Evolutionary conservation across 2,113 vertebrate genomes (phyloP), one percentile per base, ranked within the genome.

Genomic region (Leptodactylus fuscus): DNA sequence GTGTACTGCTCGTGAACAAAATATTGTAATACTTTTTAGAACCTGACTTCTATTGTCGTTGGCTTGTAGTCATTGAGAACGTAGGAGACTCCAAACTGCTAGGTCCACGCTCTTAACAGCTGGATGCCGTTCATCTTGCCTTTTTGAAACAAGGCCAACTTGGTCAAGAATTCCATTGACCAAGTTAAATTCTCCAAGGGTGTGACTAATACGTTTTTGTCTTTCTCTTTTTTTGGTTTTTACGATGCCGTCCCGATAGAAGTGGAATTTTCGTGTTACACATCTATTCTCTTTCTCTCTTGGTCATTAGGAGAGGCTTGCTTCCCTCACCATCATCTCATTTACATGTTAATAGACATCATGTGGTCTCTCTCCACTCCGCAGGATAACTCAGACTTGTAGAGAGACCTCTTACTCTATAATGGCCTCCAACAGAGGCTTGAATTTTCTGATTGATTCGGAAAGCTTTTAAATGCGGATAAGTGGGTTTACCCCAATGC

Each of bases 401-500:
- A 60, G 65, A 85, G 84, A 71, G 84, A 85, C 62, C 76, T 71
- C 65, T 85, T 73, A 73, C 76, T n/a, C 67, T 48, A 55, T 85
- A 85, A 85, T 85, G 84, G 84, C 84, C 84, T 85, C 77, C 84
- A 85, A 79, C 84, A 73, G 77, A 62, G 84, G 76, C 65, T 73
- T 71, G 76, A 81, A 60, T 71, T 71, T 71, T 46, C 76, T 58
- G 84, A 85, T 85, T 81, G 84, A 81, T 85, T 85, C 67, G 67
- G 84, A 85, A 81, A 86, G 84, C 84, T 85, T 85, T 85, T 85
- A 85, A 85, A 85, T 32, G 77, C 38, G 48, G 65, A 80, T 85
- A 85, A 85, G 84, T 85, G 76, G 84, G 84, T 81, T 80, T 85
- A 73, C 65, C 65, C 77, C 77, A 48, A 46, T 80, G 65, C 84